Base-by-base conservation (phyloP, 2,113 vertebrate genomes). In the Geococcyx californianus region DNA sequence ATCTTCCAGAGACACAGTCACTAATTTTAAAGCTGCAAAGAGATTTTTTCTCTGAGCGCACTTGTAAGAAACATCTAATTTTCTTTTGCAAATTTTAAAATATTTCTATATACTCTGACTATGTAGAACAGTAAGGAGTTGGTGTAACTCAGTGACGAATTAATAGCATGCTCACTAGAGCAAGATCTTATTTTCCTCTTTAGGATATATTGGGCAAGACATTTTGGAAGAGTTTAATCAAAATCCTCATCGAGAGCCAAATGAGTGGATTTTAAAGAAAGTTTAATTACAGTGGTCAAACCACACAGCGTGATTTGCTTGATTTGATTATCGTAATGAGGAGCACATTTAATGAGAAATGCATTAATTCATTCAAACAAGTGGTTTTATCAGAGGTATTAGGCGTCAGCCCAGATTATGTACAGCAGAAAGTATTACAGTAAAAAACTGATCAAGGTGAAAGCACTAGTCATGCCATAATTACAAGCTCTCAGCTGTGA, bases 231-330 rank as follows among this genome's bases (percentile, higher is more conserved):
- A 93, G 36, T 94, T 96, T 96, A 97, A 97, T 97, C 96, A 96
- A 94, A 97, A 95, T 89, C 91, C 87, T 92, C 91, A 97, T 96
- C 94, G 91, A 82, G 95, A 97, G 62, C 79, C 84, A 95, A 96
- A 95, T 89, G 78, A 91, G 47, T 94, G 70, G 69, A 92, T 96
- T 94, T 90, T 94, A 92, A 89, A 92, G 89, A 78, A 96, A 96
- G 89, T 94, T 94, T 94, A 97, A 96, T 97, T 96, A 97, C 81
- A 90, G 84, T 94, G 93, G 93, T 97, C 96, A 95, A 96, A 87
- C 95, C 89, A 94, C 88, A 84, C 91, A 82, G 66, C 60, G 92
- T 40, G 92, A 95, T 97, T 93, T 89, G 45, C 93, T 97, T 96
- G 94, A 96, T 97, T 97, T 95, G 82, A 97, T 96, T 97, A 97